Evolutionary conservation across 37 sponge, comb jelly and placozoan species (phyloP).

Genomic region (Halichondria panicea): DNA sequence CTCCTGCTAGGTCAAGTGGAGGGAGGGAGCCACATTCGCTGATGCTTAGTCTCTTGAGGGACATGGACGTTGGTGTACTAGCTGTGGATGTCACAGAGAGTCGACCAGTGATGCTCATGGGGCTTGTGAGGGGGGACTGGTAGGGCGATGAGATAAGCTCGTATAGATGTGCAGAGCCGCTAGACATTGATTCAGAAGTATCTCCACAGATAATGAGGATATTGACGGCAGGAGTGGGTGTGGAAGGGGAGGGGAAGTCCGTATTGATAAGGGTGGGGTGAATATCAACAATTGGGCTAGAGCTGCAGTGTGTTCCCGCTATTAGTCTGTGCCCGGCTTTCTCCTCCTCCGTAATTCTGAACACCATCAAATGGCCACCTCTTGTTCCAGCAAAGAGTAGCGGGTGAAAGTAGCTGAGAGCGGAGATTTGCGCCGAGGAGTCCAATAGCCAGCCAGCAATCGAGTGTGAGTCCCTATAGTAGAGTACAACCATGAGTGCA

Average conservation of each 20-base stretch:
- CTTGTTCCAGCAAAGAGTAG: constrained; percentile 57
- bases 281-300: constrained; percentile 20
- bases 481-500: too few relatives aligned
- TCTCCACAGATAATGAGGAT: constrained; percentile 9
- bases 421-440: constrained; percentile 26
- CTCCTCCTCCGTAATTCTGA: constrained; percentile 24
- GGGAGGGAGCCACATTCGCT: too few relatives aligned
- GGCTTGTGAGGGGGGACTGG: constrained; percentile 17
- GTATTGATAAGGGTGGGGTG: constrained; percentile 1
- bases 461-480: neutral
- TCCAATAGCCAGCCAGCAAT: neutral
- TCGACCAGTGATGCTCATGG: neutral
- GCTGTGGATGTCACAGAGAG: constrained; percentile 1
- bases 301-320: constrained; percentile 33
- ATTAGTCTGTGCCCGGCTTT: constrained; percentile 16
- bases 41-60: constrained; percentile 6
- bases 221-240: constrained; percentile 7
- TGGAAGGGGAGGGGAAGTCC: constrained; percentile 3
- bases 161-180: constrained; percentile 1
- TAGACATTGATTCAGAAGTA: neutral
- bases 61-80: neutral
- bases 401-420: constrained; percentile 18
- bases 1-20: too few relatives aligned
- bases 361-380: constrained; percentile 58
- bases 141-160: constrained; percentile 25